Evolutionary conservation across 2,888 invertebrate species (phyloP).

Genomic region (Schizotus pectinicornis): DNA sequence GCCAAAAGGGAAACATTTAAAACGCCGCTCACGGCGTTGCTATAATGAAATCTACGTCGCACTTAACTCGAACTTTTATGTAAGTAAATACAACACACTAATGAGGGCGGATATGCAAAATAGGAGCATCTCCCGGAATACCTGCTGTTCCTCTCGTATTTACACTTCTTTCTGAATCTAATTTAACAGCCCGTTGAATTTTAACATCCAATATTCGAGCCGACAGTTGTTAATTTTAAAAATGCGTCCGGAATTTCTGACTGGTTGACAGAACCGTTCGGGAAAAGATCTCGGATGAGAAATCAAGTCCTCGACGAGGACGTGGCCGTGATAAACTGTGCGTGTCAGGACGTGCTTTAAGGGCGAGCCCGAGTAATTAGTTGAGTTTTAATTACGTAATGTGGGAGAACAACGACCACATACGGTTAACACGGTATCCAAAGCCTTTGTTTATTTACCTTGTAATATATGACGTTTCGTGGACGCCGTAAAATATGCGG

Average conservation of each 20-base stretch:
- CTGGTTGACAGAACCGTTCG: neutral
- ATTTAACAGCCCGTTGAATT: slow-evolving; percentile 34
- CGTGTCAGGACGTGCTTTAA: slow-evolving; percentile 22
- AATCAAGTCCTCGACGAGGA: slow-evolving; percentile 7
- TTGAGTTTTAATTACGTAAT: slow-evolving; percentile 20
- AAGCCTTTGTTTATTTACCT: neutral
- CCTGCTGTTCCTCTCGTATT: slow-evolving; percentile 35
- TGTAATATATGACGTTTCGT: slow-evolving; percentile 1
- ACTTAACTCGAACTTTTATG: slow-evolving; percentile 33
- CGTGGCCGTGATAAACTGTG: slow-evolving; percentile 26
- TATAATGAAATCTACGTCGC: slow-evolving; percentile 29
- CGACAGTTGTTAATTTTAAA: slow-evolving; percentile 23
- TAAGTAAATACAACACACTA: slow-evolving; percentile 39
- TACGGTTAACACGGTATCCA: slow-evolving; percentile 15
- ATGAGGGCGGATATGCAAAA: slow-evolving; percentile 45
- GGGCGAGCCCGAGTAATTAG: slow-evolving; percentile 24
- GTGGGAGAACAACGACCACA: slow-evolving; percentile 12
- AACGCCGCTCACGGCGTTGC: slow-evolving; percentile 25
- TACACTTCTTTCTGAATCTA: slow-evolving; percentile 31
- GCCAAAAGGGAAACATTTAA: slow-evolving; percentile 18
- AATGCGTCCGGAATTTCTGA: slow-evolving; percentile 9
- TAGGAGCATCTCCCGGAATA: slow-evolving; percentile 38
- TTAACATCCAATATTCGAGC: slow-evolving; percentile 17
- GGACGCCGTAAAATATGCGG: neutral
- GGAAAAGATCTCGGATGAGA: neutral